These are phyloP conservation scores for Troglohyphantes excavatus DNA, from an alignment of 2,888 invertebrate genomes.

Conservation along the genomic window DNA sequence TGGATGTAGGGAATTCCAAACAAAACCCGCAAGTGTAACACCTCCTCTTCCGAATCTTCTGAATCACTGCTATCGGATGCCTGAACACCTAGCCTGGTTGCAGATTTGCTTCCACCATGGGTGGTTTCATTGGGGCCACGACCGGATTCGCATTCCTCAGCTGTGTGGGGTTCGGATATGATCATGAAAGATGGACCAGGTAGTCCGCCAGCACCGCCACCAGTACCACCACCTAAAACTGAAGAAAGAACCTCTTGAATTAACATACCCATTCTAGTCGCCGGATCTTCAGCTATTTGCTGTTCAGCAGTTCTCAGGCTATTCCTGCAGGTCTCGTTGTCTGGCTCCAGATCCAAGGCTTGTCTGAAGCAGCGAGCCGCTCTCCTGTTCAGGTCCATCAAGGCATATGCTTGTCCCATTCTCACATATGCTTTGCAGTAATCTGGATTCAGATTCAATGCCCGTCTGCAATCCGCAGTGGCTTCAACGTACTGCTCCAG, in stretches of 20 bases:
- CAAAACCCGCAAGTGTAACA: too few relatives aligned
- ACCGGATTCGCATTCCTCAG: not conserved
- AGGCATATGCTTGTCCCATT: constrained; percentile 86
- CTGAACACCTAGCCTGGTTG: too few relatives aligned
- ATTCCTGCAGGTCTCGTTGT: constrained; percentile 37
- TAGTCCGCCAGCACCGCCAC: not conserved
- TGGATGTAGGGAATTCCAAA: too few relatives aligned
- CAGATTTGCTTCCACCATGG: too few relatives aligned
- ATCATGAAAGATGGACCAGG: too few relatives aligned
- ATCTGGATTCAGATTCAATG: constrained; percentile 92
- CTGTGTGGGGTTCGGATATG: not conserved
- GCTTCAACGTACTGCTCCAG: constrained; percentile 91
- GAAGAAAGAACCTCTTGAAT: constrained; percentile 2
- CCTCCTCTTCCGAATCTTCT: not conserved
- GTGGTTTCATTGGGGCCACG: not conserved
- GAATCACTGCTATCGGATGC: too few relatives aligned
- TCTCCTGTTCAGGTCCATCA: constrained; percentile 34
- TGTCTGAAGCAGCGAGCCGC: constrained; percentile 52
- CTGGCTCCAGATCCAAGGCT: constrained; percentile 53
- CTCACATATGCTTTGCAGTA: constrained; percentile 98
- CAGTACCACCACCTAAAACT: not conserved
- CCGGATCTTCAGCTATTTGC: not conserved
- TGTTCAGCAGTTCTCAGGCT: constrained; percentile 46
- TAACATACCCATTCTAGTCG: not conserved
- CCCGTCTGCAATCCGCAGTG: constrained; percentile 94